Conservation (phyloP, 2,113 vertebrate species). For the Argyrosomus japonicus region DNA sequence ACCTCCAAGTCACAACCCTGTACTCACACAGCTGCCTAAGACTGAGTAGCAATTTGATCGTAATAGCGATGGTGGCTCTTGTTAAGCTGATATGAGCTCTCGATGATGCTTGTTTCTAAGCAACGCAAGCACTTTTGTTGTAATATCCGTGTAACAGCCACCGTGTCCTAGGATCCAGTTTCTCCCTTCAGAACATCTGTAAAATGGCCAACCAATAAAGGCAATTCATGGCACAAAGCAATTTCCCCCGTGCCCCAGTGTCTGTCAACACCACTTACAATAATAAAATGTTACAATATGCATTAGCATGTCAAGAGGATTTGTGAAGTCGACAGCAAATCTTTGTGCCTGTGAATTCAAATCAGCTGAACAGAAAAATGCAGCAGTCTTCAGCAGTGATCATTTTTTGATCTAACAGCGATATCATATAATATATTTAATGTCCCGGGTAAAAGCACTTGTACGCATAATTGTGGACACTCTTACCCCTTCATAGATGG, state of each 20-base stretch:
- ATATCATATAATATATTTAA: neutral
- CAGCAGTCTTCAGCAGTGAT: neutral
- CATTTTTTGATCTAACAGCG: neutral
- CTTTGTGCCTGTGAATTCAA: too few relatives aligned
- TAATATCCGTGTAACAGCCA: constrained; percentile 25
- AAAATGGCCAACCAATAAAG: constrained; percentile 7
- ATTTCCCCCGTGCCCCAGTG: neutral
- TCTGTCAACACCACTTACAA: neutral
- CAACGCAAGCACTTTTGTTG: constrained; percentile 47
- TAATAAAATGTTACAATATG: neutral
- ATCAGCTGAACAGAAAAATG: neutral
- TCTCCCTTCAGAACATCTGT: constrained; percentile 7
- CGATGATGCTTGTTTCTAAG: constrained; percentile 71
- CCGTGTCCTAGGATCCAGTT: constrained; percentile 29
- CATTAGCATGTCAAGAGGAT: neutral
- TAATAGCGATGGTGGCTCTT: constrained; percentile 14
- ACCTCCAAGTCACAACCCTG: constrained; percentile 32
- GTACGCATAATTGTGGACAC: neutral
- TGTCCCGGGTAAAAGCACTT: constrained; percentile 25
- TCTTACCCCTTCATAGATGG: neutral
- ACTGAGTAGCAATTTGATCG: constrained; percentile 31
- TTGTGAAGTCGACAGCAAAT: neutral
- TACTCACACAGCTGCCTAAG: constrained; percentile 11
- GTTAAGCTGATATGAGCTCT: constrained; percentile 31
- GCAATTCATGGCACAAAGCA: constrained; percentile 9